Conservation (phyloP, 1,140 invertebrate species). For the Drosophila equinoxialis region DNA sequence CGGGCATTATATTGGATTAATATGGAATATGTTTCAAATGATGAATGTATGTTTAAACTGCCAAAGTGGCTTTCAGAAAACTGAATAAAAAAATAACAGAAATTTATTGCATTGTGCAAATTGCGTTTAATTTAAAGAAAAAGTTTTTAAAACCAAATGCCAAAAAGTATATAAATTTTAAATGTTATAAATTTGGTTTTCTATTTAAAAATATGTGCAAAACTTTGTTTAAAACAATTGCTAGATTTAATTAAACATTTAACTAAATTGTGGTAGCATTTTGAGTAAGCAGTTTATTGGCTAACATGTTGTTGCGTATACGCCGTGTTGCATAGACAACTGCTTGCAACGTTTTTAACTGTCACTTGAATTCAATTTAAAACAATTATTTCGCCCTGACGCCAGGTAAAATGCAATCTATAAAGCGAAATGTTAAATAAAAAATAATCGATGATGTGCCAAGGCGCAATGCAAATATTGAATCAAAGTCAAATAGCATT, state of each 20-base stretch:
- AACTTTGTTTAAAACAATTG: no score
- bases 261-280: no score
- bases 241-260: no score
- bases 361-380: no score
- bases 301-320: background rate
- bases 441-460: constrained; percentile 68
- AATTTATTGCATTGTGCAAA: constrained; percentile 28
- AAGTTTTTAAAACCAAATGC: background rate
- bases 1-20: constrained; percentile 47
- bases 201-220: no score
- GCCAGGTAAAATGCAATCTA: background rate
- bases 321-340: background rate
- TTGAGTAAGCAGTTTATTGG: background rate
- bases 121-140: background rate
- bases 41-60: constrained; percentile 40
- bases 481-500: constrained; percentile 80
- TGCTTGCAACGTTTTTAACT: no score
- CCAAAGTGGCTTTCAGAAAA: constrained; percentile 49
- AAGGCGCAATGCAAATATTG: constrained; percentile 72
- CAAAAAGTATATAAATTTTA: background rate
- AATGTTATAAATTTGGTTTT: no score
- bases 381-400: no score
- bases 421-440: background rate
- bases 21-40: constrained; percentile 41
- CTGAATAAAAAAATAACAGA: constrained; percentile 18